A percentile compares a stretch with the other conserved stretches of the same genome.
These are phyloP conservation scores for Procambarus clarkii DNA, from an alignment of 1,140 invertebrate species.

Conservation along the genomic window DNA sequence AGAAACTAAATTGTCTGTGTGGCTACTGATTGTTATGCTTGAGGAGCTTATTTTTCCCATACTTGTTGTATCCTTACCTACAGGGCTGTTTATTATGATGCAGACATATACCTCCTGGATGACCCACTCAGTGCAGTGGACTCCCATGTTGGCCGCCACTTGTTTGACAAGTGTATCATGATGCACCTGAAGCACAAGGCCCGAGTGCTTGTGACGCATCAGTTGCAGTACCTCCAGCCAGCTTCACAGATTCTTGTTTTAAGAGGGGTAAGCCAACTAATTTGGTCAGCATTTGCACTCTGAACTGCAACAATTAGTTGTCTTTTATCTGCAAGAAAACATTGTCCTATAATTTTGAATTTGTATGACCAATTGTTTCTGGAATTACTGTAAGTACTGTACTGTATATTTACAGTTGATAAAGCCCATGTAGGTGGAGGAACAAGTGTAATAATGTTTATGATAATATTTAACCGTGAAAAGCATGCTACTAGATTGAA, in stretches of 20 bases:
- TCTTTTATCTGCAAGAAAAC: too few relatives aligned
- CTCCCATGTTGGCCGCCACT: slow-evolving; percentile 85
- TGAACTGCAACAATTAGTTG: too few relatives aligned
- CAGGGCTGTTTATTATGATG: slow-evolving; percentile 86
- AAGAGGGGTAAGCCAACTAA: background rate
- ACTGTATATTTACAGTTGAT: too few relatives aligned
- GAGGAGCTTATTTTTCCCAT: background rate
- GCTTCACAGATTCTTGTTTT: slow-evolving; percentile 74
- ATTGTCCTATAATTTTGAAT: too few relatives aligned
- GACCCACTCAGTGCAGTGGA: slow-evolving; percentile 85
- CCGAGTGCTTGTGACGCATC: slow-evolving; percentile 76
- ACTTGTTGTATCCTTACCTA: slow-evolving; percentile 5
- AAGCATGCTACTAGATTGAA: too few relatives aligned
- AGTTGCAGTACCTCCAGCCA: slow-evolving; percentile 75
- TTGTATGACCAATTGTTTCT: too few relatives aligned
- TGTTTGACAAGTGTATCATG: slow-evolving; percentile 82
- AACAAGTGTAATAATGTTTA: too few relatives aligned
- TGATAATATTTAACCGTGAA: too few relatives aligned
- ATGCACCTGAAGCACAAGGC: slow-evolving; percentile 74
- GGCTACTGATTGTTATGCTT: background rate
- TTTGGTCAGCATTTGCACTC: too few relatives aligned
- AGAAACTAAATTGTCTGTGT: background rate
- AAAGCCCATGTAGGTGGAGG: too few relatives aligned
- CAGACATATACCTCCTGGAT: slow-evolving; percentile 88
- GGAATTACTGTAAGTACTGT: too few relatives aligned